These are phyloP conservation scores for Brachyopa scutellaris DNA, from an alignment of 2,888 invertebrate genomes.

Conservation along the genomic window DNA sequence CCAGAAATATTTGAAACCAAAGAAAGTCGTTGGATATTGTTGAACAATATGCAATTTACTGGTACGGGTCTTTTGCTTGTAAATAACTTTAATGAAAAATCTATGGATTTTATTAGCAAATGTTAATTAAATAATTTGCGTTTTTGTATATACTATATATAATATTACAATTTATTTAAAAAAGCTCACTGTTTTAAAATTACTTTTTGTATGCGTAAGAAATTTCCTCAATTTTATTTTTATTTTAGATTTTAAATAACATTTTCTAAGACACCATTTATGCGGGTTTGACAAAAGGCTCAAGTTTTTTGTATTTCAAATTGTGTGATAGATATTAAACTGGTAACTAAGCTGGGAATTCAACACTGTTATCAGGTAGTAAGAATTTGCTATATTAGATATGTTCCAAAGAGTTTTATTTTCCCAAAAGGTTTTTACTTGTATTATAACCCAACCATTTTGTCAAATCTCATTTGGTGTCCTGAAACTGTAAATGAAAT, in stretches of 20 bases:
- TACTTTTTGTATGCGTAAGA: constrained; percentile 11
- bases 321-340: too few relatives aligned
- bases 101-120: neutral
- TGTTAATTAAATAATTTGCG: too few relatives aligned
- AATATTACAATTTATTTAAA: neutral
- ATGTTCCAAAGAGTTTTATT: too few relatives aligned
- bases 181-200: neutral
- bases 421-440: too few relatives aligned
- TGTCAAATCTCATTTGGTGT: constrained; percentile 7
- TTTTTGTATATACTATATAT: too few relatives aligned
- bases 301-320: neutral
- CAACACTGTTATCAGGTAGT: too few relatives aligned
- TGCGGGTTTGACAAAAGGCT: neutral
- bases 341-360: too few relatives aligned
- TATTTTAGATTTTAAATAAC: neutral
- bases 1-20: constrained; percentile 65
- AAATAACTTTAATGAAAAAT: too few relatives aligned
- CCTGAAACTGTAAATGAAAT: neutral
- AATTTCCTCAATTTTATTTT: constrained; percentile 45
- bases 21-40: constrained; percentile 61
- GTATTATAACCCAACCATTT: too few relatives aligned
- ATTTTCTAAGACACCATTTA: constrained; percentile 6
- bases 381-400: too few relatives aligned
- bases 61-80: too few relatives aligned
- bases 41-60: constrained; percentile 59